A percentile compares a stretch with the other conserved stretches of the same genome.
Evolutionary conservation across 1,140 invertebrate species (phyloP).

Genomic region (Papilio dardanus): DNA sequence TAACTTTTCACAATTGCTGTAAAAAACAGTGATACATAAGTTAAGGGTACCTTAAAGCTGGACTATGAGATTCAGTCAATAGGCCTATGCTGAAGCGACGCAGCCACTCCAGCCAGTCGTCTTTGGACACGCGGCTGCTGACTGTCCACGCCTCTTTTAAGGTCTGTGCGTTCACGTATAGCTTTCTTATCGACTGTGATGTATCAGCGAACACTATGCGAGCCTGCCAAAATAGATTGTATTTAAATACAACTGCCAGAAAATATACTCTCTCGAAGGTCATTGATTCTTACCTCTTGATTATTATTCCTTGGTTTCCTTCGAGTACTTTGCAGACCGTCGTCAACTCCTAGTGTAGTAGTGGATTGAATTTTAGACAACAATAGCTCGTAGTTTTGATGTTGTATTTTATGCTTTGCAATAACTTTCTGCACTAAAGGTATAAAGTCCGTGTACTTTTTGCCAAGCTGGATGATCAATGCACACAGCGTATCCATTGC

Average conservation of each 20-base stretch:
- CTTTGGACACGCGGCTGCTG: constrained; percentile 94
- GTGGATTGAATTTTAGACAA: constrained; percentile 87
- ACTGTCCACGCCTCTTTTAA: constrained; percentile 96
- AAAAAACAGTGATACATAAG: no score
- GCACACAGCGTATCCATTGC: constrained; percentile 97
- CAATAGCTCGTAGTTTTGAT: constrained; percentile 91
- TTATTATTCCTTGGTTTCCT: constrained; percentile 76
- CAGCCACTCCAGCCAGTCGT: constrained; percentile 99
- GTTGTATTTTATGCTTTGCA: constrained; percentile 91
- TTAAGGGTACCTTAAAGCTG: constrained; percentile 87
- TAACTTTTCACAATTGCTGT: no score
- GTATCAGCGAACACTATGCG: constrained; percentile 84
- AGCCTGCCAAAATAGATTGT: constrained; percentile 56
- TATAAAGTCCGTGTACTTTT: constrained; percentile 96
- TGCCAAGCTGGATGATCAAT: constrained; percentile 93
- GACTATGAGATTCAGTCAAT: constrained; percentile 97
- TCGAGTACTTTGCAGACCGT: constrained; percentile 84
- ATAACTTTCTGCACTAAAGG: constrained; percentile 94
- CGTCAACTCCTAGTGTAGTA: constrained; percentile 85
- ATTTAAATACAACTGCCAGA: not conserved
- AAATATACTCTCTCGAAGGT: not conserved
- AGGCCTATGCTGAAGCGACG: constrained; percentile 95
- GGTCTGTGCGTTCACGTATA: constrained; percentile 93
- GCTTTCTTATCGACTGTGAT: constrained; percentile 86
- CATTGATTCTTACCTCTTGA: constrained; percentile 67